Conservation (phyloP, 2,888 invertebrate genomes). For the Phortica okadai region DNA sequence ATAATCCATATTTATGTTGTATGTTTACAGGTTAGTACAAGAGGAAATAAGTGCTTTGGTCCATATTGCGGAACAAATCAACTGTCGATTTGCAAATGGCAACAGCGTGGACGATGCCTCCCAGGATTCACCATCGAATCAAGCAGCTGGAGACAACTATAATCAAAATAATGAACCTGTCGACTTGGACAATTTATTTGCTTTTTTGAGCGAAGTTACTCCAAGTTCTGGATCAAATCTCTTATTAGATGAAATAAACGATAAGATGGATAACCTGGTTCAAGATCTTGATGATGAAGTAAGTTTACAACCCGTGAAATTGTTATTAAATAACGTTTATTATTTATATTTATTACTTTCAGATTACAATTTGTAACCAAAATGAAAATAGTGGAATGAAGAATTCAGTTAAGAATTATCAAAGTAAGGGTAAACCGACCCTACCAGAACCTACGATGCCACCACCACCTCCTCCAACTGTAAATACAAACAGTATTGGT, state of each 20-base stretch:
- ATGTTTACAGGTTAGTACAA: conserved; percentile 80
- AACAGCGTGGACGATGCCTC: conserved; percentile 19
- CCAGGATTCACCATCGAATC: conserved; percentile 54
- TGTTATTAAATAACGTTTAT: not conserved
- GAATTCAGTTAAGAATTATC: conserved; percentile 55
- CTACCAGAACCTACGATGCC: conserved; percentile 87
- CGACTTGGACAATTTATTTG: conserved; percentile 92
- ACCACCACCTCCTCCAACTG: conserved; percentile 82
- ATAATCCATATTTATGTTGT: not conserved
- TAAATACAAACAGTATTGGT: conserved; percentile 35
- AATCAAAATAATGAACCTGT: conserved; percentile 82
- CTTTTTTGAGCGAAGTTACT: conserved; percentile 89
- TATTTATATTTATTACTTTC: conserved; percentile 40
- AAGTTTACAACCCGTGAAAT: conserved; percentile 32
- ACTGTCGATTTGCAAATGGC: conserved; percentile 78
- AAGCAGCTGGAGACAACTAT: conserved; percentile 59
- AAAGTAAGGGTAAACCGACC: conserved; percentile 78
- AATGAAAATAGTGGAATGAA: conserved; percentile 78
- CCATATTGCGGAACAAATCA: conserved; percentile 85
- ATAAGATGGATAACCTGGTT: conserved; percentile 89
- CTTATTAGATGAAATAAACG: conserved; percentile 88
- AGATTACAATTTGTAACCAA: conserved; percentile 81
- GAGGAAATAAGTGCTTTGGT: conserved; percentile 84
- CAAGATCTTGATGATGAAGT: conserved; percentile 89
- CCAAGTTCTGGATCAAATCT: conserved; percentile 80